Conservation (phyloP, 2,888 invertebrate species). For the Ormyrus labotus region DNA sequence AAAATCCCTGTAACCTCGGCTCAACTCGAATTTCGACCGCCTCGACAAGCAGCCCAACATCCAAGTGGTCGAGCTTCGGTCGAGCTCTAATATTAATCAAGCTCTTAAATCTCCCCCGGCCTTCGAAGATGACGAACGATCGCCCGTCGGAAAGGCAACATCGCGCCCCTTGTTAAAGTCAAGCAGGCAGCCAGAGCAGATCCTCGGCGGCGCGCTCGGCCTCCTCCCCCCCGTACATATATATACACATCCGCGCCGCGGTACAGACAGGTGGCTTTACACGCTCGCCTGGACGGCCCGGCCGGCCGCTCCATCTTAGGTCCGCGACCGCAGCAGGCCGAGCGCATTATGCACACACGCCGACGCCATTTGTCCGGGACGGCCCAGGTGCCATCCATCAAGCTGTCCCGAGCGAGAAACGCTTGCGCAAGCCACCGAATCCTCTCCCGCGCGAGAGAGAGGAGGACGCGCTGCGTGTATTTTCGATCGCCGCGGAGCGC, state of each 20-base stretch:
- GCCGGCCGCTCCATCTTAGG: constrained; percentile 31
- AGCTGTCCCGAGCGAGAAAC: constrained; percentile 51
- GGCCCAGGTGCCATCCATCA: constrained; percentile 54
- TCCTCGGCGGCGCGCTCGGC: not conserved
- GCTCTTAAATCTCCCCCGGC: too few species aligned
- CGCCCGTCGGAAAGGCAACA: too few species aligned
- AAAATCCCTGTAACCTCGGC: too few species aligned
- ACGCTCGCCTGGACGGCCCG: not conserved
- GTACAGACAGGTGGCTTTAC: constrained; percentile 33
- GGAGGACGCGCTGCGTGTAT: not conserved
- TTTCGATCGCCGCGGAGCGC: constrained; percentile 6
- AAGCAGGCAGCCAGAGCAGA: too few species aligned
- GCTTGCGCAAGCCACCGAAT: constrained; percentile 5
- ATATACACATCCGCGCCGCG: too few species aligned
- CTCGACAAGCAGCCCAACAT: too few species aligned
- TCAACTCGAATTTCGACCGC: too few species aligned
- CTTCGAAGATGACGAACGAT: too few species aligned
- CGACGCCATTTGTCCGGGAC: constrained; percentile 47
- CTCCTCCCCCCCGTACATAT: not conserved
- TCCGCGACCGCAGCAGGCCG: constrained; percentile 2
- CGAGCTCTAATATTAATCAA: too few species aligned
- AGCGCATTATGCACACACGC: constrained; percentile 44
- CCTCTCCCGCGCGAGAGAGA: not conserved
- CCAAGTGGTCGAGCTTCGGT: too few species aligned
- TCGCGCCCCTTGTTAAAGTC: too few species aligned